Evolutionary conservation across 2,113 vertebrate genomes (phyloP).

Genomic region (Galbula dea): DNA sequence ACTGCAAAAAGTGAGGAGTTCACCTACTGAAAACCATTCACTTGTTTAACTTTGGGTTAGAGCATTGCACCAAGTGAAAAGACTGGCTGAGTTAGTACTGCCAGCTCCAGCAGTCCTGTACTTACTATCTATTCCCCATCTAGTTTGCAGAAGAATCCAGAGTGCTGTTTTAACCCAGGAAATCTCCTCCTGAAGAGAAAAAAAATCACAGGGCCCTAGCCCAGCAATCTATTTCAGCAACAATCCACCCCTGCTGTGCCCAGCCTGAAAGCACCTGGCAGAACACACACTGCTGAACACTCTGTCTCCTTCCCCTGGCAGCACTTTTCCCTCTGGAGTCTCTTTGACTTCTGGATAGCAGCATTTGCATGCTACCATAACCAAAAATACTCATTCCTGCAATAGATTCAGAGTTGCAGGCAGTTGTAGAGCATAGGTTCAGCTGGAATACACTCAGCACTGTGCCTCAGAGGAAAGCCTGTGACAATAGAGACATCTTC

Average conservation of each 20-base stretch:
- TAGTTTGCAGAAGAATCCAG: background rate
- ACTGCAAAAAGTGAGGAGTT: background rate
- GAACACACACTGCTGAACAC: accelerated
- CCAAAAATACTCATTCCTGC: background rate
- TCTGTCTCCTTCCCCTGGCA: background rate
- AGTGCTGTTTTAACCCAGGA: background rate
- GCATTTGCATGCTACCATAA: background rate
- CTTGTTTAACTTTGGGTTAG: background rate
- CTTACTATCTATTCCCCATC: background rate
- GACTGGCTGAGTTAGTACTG: background rate
- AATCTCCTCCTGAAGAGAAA: background rate
- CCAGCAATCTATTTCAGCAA: background rate
- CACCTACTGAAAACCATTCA: background rate
- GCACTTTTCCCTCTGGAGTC: background rate
- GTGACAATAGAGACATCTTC: background rate
- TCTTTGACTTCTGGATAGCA: background rate
- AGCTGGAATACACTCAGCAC: background rate
- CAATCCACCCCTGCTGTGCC: background rate
- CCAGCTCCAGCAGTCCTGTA: background rate
- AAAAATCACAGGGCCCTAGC: background rate
- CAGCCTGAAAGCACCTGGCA: background rate
- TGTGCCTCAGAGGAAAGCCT: background rate
- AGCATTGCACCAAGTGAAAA: background rate
- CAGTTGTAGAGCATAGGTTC: background rate
- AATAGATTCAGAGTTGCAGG: background rate